A percentile compares a stretch with the other conserved stretches of the same genome.
Conservation (phyloP, 2,888 invertebrate species). For the Caenorhabditis virilis region DNA sequence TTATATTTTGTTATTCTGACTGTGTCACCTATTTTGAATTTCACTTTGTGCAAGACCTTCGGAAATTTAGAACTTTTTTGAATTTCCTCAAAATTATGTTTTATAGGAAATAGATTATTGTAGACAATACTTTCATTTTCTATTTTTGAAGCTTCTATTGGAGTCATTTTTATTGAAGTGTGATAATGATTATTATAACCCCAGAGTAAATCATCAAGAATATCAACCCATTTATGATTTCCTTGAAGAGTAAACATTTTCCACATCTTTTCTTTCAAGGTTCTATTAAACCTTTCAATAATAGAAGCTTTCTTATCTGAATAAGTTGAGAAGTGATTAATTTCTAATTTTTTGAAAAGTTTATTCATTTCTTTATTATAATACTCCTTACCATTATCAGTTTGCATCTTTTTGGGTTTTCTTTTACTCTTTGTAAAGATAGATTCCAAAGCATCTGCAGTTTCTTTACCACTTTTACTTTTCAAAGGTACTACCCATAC, state of each 20-base stretch:
- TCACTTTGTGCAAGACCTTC: no score
- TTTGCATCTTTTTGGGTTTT: slow-evolving; percentile 49
- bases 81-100: slow-evolving; percentile 3
- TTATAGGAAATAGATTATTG: slow-evolving; percentile 11
- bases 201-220: slow-evolving; percentile 30
- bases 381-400: slow-evolving; percentile 51
- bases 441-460: slow-evolving; percentile 40
- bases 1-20: slow-evolving; percentile 44
- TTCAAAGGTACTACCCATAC: slow-evolving; percentile 48
- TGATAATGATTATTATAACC: slow-evolving; percentile 52
- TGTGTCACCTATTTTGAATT: slow-evolving; percentile 24
- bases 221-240: slow-evolving; percentile 47
- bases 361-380: slow-evolving; percentile 37
- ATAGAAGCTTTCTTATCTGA: slow-evolving; percentile 48
- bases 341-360: slow-evolving; percentile 38
- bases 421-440: slow-evolving; percentile 35
- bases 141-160: slow-evolving; percentile 26
- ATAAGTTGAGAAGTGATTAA: slow-evolving; percentile 40
- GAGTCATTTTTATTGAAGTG: slow-evolving; percentile 43
- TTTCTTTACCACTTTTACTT: slow-evolving; percentile 50
- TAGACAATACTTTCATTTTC: slow-evolving; percentile 19
- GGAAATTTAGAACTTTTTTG: slow-evolving; percentile 3
- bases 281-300: slow-evolving; percentile 46
- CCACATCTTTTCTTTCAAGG: slow-evolving; percentile 45
- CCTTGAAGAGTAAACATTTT: slow-evolving; percentile 46